Evolutionary conservation across 2,888 invertebrate genomes (phyloP).

Genomic region (Teinopalpus imperialis): DNA sequence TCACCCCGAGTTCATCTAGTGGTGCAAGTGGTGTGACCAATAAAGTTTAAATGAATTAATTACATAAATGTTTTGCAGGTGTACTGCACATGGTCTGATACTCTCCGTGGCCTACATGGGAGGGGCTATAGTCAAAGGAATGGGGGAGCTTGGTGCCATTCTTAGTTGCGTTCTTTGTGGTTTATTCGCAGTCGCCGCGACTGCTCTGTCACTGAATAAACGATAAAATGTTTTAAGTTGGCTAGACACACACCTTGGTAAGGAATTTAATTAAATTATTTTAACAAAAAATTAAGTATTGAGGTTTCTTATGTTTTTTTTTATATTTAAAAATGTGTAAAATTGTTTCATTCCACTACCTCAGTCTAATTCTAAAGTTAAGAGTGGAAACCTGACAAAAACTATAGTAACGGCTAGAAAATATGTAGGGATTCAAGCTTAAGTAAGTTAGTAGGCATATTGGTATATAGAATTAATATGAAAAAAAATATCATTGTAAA

Average conservation of each 20-base stretch:
- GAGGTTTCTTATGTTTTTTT: constrained; percentile 1
- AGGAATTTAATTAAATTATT: background rate
- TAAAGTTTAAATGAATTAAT: constrained; percentile 2
- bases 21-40: no score
- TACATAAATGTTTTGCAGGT: constrained; percentile 49
- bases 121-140: constrained; percentile 69
- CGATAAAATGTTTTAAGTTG: constrained; percentile 18
- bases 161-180: constrained; percentile 35
- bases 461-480: no score
- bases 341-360: constrained; percentile 1
- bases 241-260: no score
- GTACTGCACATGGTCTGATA: constrained; percentile 81
- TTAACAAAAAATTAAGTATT: no score
- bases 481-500: no score
- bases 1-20: no score
- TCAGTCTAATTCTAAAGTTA: constrained; percentile 2
- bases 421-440: background rate
- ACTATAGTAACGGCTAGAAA: constrained; percentile 1
- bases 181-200: constrained; percentile 36
- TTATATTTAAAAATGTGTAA: constrained; percentile 3
- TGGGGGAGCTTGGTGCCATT: constrained; percentile 41
- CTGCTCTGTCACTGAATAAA: constrained; percentile 32
- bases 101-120: constrained; percentile 75
- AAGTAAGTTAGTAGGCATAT: background rate
- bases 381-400: background rate